Evolutionary conservation across 1,140 invertebrate genomes (phyloP).

Genomic region (Caenorhabditis remanei): DNA sequence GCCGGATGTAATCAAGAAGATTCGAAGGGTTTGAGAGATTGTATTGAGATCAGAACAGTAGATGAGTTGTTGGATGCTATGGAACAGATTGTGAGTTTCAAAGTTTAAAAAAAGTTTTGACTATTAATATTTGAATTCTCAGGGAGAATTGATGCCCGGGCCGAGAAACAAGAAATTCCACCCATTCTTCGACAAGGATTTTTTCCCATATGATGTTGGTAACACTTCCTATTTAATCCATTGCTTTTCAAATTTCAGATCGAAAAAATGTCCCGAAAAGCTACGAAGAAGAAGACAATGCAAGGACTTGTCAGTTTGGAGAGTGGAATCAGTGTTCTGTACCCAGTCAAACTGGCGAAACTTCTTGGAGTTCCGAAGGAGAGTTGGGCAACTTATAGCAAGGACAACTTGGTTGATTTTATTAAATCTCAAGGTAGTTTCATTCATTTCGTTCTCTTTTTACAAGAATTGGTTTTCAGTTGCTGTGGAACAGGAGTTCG

Average conservation of each 20-base stretch:
- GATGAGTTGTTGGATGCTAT: constrained; percentile 57
- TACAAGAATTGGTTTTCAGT: not conserved
- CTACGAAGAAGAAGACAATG: constrained; percentile 60
- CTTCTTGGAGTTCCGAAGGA: constrained; percentile 53
- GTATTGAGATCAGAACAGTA: constrained; percentile 56
- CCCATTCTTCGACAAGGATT: constrained; percentile 57
- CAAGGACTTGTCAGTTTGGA: constrained; percentile 55
- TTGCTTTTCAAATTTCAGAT: constrained; percentile 17
- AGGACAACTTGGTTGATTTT: constrained; percentile 48
- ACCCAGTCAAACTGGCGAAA: constrained; percentile 1
- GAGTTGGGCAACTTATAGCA: constrained; percentile 51
- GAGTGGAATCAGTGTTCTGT: constrained; percentile 19
- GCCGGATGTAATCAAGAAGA: constrained; percentile 21
- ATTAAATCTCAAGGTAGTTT: constrained; percentile 32
- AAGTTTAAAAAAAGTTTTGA: too few relatives aligned
- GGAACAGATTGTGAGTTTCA: constrained; percentile 44
- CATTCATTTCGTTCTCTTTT: too few relatives aligned
- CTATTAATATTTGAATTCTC: not conserved
- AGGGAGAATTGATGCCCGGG: constrained; percentile 28
- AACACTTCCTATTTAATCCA: not conserved
- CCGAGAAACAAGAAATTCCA: constrained; percentile 58
- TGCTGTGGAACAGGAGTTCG: constrained; percentile 51
- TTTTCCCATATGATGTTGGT: constrained; percentile 43
- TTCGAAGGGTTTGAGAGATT: constrained; percentile 52
- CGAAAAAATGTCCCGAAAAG: constrained; percentile 58